Percentiles rank a stretch among this genome's conserved stretches.
Evolutionary conservation across 2,888 invertebrate genomes (phyloP).

Genomic region (Pachycephus smyrnensis): DNA sequence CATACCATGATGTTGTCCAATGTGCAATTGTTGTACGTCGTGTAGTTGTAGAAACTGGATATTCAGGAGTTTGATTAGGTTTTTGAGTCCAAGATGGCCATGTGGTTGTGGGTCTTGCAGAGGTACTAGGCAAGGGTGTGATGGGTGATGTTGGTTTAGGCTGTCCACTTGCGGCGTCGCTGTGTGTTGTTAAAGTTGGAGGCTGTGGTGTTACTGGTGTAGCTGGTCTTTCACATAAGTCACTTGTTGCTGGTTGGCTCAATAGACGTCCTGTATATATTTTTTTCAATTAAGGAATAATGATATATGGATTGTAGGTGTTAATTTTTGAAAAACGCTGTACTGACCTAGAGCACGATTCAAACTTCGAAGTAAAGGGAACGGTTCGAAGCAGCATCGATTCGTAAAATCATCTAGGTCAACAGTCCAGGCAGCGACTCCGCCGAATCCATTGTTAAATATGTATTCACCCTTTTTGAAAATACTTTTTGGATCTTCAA

Average conservation of each 20-base stretch:
- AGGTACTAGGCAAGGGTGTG: constrained; percentile 44
- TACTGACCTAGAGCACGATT: constrained; percentile 79
- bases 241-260: constrained; percentile 69
- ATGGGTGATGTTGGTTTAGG: constrained; percentile 45
- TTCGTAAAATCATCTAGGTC: constrained; percentile 91
- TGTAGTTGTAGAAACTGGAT: neutral
- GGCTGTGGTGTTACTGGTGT: constrained; percentile 81
- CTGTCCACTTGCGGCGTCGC: constrained; percentile 69
- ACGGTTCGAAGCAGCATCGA: constrained; percentile 83
- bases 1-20: neutral
- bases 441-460: constrained; percentile 78
- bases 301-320: neutral
- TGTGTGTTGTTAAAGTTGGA: constrained; percentile 79
- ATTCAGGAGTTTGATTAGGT: constrained; percentile 28
- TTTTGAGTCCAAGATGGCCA: constrained; percentile 60
- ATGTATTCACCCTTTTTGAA: constrained; percentile 83
- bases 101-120: constrained; percentile 48
- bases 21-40: neutral
- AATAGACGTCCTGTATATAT: constrained; percentile 50
- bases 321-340: constrained; percentile 43
- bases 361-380: constrained; percentile 81
- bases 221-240: constrained; percentile 78
- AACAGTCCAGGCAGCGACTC: constrained; percentile 88
- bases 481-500: constrained; percentile 84
- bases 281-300: neutral